Conservation (phyloP, 2,113 vertebrate species). For the Charadrius vociferus region DNA sequence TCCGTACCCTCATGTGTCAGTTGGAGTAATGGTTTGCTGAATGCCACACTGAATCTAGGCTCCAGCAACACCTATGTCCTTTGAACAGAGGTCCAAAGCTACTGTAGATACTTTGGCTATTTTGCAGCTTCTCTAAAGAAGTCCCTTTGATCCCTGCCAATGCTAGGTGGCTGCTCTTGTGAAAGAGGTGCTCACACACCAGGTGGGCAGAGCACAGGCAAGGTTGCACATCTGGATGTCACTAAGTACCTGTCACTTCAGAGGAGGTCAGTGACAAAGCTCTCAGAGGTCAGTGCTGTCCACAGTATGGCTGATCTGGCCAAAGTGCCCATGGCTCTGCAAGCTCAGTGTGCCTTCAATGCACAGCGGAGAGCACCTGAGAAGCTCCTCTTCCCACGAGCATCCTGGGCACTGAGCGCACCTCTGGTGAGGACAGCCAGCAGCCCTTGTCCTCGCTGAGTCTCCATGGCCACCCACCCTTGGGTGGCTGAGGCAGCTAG, state of each 20-base stretch:
- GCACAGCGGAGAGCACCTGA: fast-evolving
- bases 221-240: fast-evolving
- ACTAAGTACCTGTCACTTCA: background rate
- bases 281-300: background rate
- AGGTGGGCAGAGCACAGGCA: background rate
- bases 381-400: background rate
- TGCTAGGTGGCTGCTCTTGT: background rate
- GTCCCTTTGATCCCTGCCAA: background rate
- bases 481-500: background rate
- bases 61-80: fast-evolving
- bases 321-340: background rate
- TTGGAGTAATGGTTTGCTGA: background rate
- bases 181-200: no score
- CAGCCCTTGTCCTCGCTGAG: no score
- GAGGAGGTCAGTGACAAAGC: fast-evolving
- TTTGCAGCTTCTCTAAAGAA: background rate
- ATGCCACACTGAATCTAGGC: background rate
- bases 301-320: background rate
- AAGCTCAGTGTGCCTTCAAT: fast-evolving
- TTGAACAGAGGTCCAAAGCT: background rate
- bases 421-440: background rate
- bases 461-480: background rate
- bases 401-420: fast-evolving
- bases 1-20: background rate
- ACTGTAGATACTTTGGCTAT: background rate